These are phyloP conservation scores for Uloborus plumipes DNA, from an alignment of 2,888 invertebrate genomes.

Conservation along the genomic window DNA sequence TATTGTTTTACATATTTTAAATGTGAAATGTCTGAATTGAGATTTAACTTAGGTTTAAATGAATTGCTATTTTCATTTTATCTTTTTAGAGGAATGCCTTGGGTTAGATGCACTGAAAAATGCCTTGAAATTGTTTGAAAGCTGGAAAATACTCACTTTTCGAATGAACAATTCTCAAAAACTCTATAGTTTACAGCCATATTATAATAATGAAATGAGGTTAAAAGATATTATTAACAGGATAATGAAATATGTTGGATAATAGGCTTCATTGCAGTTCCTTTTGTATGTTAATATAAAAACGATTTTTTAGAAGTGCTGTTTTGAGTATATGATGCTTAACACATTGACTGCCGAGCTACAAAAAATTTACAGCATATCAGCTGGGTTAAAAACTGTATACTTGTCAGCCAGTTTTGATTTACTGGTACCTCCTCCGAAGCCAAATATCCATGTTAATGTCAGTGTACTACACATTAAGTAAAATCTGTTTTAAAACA, in stretches of 20 bases:
- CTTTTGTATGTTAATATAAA: background rate
- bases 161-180: constrained; percentile 67
- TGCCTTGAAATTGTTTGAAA: constrained; percentile 84
- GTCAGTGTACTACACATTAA: too few species aligned
- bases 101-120: constrained; percentile 89
- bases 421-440: too few species aligned
- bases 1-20: background rate
- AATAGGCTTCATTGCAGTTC: background rate
- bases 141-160: constrained; percentile 83
- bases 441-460: too few species aligned
- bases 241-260: constrained; percentile 11
- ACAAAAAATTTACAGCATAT: too few species aligned
- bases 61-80: background rate
- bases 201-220: constrained; percentile 46
- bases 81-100: constrained; percentile 84
- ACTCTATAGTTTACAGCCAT: constrained; percentile 35
- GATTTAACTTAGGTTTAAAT: background rate
- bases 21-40: background rate
- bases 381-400: too few species aligned
- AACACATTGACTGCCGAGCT: too few species aligned
- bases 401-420: too few species aligned
- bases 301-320: too few species aligned
- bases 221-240: constrained; percentile 57
- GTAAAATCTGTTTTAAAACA: too few species aligned
- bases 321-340: too few species aligned